Evolutionary conservation across 2,797 vertebrate genomes (phyloP).

Genomic region (Lindbergichthys nudifrons): DNA sequence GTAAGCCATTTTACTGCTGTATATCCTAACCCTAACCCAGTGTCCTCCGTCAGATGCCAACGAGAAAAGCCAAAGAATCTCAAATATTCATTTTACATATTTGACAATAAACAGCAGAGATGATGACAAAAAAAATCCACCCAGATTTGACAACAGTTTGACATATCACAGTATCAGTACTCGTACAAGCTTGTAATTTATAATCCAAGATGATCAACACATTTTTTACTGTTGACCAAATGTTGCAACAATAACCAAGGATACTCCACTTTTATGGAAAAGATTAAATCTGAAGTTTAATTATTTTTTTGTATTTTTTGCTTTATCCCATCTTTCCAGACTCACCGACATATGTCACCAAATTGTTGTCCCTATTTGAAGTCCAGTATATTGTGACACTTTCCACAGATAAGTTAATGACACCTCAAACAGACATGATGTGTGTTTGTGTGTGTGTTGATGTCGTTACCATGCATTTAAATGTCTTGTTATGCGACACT

Average conservation of each 20-base stretch:
- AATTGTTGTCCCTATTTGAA: not conserved
- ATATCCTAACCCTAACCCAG: too few relatives aligned
- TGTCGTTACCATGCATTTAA: conserved; percentile 10
- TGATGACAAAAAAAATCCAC: not conserved
- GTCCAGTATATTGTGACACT: conserved; percentile 11
- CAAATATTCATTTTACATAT: not conserved
- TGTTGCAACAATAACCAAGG: too few relatives aligned
- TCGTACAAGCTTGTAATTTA: not conserved
- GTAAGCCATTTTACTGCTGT: too few relatives aligned
- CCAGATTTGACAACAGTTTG: not conserved
- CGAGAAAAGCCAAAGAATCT: too few relatives aligned
- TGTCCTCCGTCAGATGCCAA: too few relatives aligned
- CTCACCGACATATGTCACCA: not conserved
- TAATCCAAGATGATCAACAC: not conserved
- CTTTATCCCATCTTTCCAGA: not conserved
- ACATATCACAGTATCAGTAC: not conserved
- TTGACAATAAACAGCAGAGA: not conserved
- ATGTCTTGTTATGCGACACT: conserved; percentile 40
- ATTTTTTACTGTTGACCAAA: not conserved
- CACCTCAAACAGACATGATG: not conserved
- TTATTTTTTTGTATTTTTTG: not conserved
- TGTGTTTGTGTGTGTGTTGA: conserved; percentile 13
- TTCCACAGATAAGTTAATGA: not conserved
- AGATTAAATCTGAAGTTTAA: not conserved
- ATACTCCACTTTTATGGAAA: not conserved